Evolutionary conservation across 2,797 vertebrate species (phyloP).

Genomic region (Pseudotriccus pelzelni): DNA sequence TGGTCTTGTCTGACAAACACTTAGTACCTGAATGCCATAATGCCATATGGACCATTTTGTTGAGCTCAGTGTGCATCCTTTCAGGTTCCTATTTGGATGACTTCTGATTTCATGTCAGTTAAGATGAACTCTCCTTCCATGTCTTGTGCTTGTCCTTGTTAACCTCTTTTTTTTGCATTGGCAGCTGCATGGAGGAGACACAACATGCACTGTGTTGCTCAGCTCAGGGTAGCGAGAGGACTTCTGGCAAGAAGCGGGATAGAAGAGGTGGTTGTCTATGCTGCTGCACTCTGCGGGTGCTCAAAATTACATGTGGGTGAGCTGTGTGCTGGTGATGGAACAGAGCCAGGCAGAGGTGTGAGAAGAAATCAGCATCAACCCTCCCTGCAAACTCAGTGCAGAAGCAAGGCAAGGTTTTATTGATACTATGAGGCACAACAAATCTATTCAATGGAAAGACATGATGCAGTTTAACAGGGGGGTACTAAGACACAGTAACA

Average conservation of each 20-base stretch:
- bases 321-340: neutral
- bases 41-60: neutral
- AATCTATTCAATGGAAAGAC: neutral
- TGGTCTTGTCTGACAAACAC: neutral
- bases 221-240: neutral
- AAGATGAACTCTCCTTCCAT: neutral
- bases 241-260: neutral
- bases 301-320: neutral
- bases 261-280: neutral
- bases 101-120: neutral
- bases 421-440: neutral
- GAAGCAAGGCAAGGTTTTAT: neutral
- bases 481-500: neutral
- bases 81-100: neutral
- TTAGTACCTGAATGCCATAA: neutral
- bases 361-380: neutral
- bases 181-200: neutral
- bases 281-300: neutral
- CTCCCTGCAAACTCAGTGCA: neutral
- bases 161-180: neutral
- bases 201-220: neutral
- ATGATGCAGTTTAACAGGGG: neutral
- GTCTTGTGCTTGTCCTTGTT: neutral
- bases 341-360: neutral
- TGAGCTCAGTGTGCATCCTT: neutral